Conservation (phyloP, 2,888 invertebrate species). For the Poecilus cupreus region DNA sequence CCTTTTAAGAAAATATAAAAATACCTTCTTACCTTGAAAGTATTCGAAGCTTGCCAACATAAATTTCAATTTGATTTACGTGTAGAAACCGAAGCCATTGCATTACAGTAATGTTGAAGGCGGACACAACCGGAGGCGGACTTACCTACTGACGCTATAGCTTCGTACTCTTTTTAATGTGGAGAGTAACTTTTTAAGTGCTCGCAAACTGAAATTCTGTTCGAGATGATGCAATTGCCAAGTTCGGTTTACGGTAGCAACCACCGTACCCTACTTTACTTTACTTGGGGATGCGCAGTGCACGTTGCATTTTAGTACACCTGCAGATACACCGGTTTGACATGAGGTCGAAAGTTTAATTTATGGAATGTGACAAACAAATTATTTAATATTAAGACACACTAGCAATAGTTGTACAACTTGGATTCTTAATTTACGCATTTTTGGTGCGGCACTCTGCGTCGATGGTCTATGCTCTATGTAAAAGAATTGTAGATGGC, state of each 20-base stretch:
- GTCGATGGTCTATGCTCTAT: too few relatives aligned
- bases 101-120: background rate
- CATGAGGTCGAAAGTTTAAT: too few relatives aligned
- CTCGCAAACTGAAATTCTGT: slow-evolving; percentile 34
- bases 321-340: background rate
- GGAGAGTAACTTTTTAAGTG: slow-evolving; percentile 37
- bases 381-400: too few relatives aligned
- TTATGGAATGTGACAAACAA: too few relatives aligned
- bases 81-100: background rate
- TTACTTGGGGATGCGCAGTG: background rate
- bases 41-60: background rate
- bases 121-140: too few relatives aligned
- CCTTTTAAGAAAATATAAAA: background rate
- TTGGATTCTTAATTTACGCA: too few relatives aligned
- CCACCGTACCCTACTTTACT: background rate
- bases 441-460: too few relatives aligned
- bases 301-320: background rate
- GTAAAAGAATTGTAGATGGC: too few relatives aligned
- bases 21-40: background rate
- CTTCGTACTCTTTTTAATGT: slow-evolving; percentile 12
- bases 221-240: slow-evolving; percentile 4
- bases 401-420: too few relatives aligned
- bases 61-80: slow-evolving; percentile 26
- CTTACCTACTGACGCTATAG: background rate
- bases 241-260: slow-evolving; percentile 10